Evolutionary conservation across 2,797 vertebrate genomes (phyloP), one percentile per base, ranked within the genome.

Genomic region (Cuniculus paca): DNA sequence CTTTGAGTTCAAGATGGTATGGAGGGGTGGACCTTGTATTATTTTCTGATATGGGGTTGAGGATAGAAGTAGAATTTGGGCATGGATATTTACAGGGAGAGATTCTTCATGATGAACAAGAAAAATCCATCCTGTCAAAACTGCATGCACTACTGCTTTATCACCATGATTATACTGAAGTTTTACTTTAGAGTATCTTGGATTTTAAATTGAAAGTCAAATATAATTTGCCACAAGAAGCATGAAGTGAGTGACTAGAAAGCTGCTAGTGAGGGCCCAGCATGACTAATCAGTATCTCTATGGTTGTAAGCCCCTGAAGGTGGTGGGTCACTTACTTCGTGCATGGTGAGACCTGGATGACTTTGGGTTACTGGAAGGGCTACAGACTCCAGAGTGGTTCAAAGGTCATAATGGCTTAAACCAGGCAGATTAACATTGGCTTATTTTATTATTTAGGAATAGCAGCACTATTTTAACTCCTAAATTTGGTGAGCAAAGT

Each of bases 171-270:
- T 98, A 98, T 98, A 98, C 96, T 88, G 94, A 97, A 95, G 97
- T 97, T 98, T 98, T 98, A 95, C 98, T 98, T 98, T 98, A 98
- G 97, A 98, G 97, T 97, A 97, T 97, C 93, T 96, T 98, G 97
- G 98, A 96, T 98, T 98, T 98, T 98, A 98, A 98, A 98, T 98
- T 98, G 97, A 98, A 98, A 98, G 98, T 98, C 98, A 98, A 98
- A 98, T 98, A 98, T 98, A 98, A 98, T 98, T 98, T 98, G 92
- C 96, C 91, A 97, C 92, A 94, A 97, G 98, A 98, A 98, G 96
- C 95, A 97, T 97, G 97, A 98, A 98, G 97, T 97, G 88, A 98
- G 95, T 97, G 97, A 98, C 98, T 98, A 96, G 96, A 98, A 98
- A 98, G 96, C 96, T 97, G 96, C 97, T 97, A 95, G 96, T 56